A percentile compares a stretch with the other conserved stretches of the same genome.
phyloP scores from a whole-genome alignment of 1,140 invertebrate species.

The Hirudo medicinalis region DNA sequence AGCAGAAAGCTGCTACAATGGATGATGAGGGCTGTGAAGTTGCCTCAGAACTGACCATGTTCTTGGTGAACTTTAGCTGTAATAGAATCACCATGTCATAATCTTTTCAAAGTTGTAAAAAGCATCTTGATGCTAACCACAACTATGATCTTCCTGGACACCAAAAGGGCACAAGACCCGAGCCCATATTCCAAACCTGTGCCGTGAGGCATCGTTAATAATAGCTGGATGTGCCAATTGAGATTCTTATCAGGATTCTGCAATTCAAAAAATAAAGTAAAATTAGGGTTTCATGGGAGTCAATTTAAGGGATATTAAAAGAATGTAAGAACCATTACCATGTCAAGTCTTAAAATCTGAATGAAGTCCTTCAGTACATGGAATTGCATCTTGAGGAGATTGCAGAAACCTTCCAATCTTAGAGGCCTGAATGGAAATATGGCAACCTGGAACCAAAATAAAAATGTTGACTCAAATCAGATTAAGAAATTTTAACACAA shows the following conservation, averaged over 20 bases:
- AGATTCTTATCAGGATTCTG: slow-evolving; percentile 52
- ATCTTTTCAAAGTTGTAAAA: slow-evolving; percentile 23
- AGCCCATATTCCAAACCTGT: slow-evolving; percentile 62
- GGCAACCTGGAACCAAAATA: slow-evolving; percentile 32
- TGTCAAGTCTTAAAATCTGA: slow-evolving; percentile 69
- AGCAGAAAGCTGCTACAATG: slow-evolving; percentile 70
- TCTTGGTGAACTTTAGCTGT: slow-evolving; percentile 68
- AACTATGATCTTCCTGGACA: slow-evolving; percentile 70
- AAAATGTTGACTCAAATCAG: not conserved
- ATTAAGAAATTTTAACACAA: not conserved
- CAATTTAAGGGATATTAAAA: not conserved
- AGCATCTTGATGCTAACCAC: slow-evolving; percentile 47
- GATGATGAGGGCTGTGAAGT: slow-evolving; percentile 57
- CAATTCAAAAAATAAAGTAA: not conserved
- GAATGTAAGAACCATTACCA: slow-evolving; percentile 39
- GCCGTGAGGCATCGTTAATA: slow-evolving; percentile 60
- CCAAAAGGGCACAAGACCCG: slow-evolving; percentile 65
- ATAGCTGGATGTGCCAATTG: slow-evolving; percentile 77
- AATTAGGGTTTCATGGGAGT: not conserved
- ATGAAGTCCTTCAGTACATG: slow-evolving; percentile 80
- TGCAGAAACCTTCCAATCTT: slow-evolving; percentile 65
- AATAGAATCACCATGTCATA: slow-evolving; percentile 28
- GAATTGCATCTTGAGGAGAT: slow-evolving; percentile 63
- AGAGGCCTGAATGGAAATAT: slow-evolving; percentile 76
- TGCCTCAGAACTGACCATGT: slow-evolving; percentile 38